Base-by-base conservation (phyloP, 64 coral and sea anemone species). In the Acropora tenuis region DNA sequence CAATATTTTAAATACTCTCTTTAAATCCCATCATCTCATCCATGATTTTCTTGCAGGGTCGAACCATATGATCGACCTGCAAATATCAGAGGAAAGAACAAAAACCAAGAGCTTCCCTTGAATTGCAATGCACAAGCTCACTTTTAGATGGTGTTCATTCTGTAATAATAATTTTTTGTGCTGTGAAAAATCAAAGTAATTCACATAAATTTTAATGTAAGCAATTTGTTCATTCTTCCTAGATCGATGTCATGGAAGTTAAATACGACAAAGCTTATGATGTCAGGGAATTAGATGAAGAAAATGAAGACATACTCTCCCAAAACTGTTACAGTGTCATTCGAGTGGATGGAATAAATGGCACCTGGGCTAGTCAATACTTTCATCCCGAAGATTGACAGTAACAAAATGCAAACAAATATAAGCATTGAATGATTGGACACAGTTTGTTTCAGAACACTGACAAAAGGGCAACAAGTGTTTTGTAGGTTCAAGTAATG, bases 191-290 rank as follows among this genome's bases (percentile, higher is more conserved):
- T 69, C 10, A 30, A 69, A 69, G n/a, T 69, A 69, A 69, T 12
- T 69, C 10, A 12, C n/a, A 69, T 69, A 12, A 69, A 69, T 69
- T 69, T 69, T 69, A 12, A 12, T 10, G 30, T 55, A 55, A 55
- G 10, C 44, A 50, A n/a, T 17, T 73, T 6, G 5, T 47, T 87
- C 10, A 30, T 40, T 73, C 17, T 50, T 83, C 80, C 46, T 86
- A 97, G 95, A 94, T 97, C 79, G 95, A 97, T 42, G 95, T 97
- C 73, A 83, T 97, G 46, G 95, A 97, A 86, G 83, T 92, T 67
- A 94, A 97, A 92, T 97, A 97, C 60, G 92, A 97, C 82, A 97
- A 97, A 82, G 92, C 95, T 18, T 97, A 97, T 46, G 88, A 87
- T 74, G 76, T 94, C 52, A 57, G 95, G 73, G 88, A 94, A 94